Percentiles rank a stretch among this genome's conserved stretches.
Evolutionary conservation across 2,888 invertebrate species (phyloP).

Genomic region (Drosophila picticornis): DNA sequence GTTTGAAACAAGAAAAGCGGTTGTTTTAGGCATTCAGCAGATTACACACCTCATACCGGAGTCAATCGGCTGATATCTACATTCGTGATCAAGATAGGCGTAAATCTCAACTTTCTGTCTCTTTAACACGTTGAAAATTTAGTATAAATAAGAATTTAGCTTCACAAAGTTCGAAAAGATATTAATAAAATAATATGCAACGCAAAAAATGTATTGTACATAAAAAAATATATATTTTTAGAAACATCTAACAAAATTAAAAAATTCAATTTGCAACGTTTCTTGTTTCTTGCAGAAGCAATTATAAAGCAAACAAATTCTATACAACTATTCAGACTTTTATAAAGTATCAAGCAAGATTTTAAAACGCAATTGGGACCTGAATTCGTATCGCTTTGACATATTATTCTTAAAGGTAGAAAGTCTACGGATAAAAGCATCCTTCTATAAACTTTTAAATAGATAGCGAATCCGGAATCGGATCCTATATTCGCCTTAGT

Average conservation of each 20-base stretch:
- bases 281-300: neutral
- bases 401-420: neutral
- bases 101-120: neutral
- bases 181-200: neutral
- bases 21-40: too few species aligned
- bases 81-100: neutral
- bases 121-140: neutral
- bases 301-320: neutral
- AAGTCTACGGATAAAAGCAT: neutral
- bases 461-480: neutral
- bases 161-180: neutral
- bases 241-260: neutral
- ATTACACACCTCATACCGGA: neutral
- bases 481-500: neutral
- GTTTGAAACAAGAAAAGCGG: neutral
- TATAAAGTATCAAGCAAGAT: neutral
- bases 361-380: neutral
- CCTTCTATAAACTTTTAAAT: neutral
- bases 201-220: too few species aligned
- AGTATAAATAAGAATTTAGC: neutral
- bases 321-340: neutral
- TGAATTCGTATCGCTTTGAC: neutral
- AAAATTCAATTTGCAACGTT: neutral
- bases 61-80: neutral
- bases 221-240: neutral